phyloP scores from a whole-genome alignment of 1,140 invertebrate species.

The Spodoptera frugiperda region DNA sequence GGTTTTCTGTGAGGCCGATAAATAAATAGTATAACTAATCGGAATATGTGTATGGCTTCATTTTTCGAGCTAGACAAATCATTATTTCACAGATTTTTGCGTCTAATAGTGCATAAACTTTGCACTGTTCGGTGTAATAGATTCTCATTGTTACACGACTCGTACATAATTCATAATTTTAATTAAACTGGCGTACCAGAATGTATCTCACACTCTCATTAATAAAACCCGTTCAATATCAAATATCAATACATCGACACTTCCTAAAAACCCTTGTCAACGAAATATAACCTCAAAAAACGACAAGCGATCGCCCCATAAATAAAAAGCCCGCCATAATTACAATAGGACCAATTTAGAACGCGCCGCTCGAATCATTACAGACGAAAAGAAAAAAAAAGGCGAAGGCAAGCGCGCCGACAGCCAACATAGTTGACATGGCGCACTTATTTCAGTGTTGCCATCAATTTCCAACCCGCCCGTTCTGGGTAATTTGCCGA shows the following conservation, averaged over 20 bases:
- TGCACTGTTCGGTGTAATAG: too few species aligned
- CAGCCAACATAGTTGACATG: conserved; percentile 47
- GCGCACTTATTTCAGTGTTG: conserved; percentile 57
- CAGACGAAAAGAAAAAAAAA: conserved; percentile 46
- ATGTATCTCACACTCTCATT: too few species aligned
- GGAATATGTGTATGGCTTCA: too few species aligned
- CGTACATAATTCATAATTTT: too few species aligned
- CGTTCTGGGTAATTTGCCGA: conserved; percentile 71
- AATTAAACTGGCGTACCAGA: too few species aligned
- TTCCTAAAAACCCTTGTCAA: background rate
- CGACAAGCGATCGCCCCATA: conserved; percentile 12
- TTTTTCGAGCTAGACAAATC: too few species aligned
- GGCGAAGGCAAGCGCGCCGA: conserved; percentile 44
- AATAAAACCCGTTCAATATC: too few species aligned
- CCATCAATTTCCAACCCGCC: conserved; percentile 67
- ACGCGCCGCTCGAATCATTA: conserved; percentile 47
- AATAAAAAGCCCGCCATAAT: conserved; percentile 40
- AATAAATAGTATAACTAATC: too few species aligned
- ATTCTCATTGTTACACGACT: too few species aligned
- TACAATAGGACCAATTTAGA: conserved; percentile 48
- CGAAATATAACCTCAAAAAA: conserved; percentile 19
- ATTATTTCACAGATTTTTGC: too few species aligned
- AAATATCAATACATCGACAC: background rate
- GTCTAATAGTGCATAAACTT: too few species aligned
- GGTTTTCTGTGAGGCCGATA: too few species aligned